Evolutionary conservation across 2,888 invertebrate species (phyloP), one percentile per base, ranked within the genome.

Genomic region (Ceraclea dissimilis): DNA sequence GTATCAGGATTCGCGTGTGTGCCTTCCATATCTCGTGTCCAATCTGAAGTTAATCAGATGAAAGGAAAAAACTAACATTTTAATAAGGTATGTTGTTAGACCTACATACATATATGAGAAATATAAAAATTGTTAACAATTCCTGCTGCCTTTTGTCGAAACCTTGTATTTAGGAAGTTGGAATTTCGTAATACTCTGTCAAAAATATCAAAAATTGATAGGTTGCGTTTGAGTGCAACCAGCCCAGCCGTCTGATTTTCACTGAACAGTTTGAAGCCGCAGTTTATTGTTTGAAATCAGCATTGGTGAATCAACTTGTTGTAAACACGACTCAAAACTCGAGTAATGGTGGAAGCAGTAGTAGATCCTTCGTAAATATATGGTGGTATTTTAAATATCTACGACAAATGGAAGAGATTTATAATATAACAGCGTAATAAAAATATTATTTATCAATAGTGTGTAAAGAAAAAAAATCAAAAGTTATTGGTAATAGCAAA

Each of bases 401-500:
- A 8, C 39, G 39, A 39, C 13, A 8, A 4, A 39, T 39, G 39
- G 16, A 39, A 4, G 13, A 39, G 39, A 39, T 39, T 39, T n/a
- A 5, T n/a, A 39, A 39, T n/a, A n/a, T n/a, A 39, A 39, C 16
- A 13, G 13, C 13, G 39, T 39, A 39, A 13, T 39, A 39, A 4
- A 4, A 39, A n/a, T 39, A 39, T 39, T 39, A 39, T 39, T 39
- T 13, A 39, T 26, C 39, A 16, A n/a, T 4, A 39, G 39, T 13
- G 13, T 39, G 13, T 8, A 19, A 19, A 16, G 18, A 46, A 20
- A 46, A 4, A 46, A 2, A 8, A 49, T 10, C n/a, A 26, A 19
- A 47, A 49, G 20, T 49, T 49, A 49, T 49, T 49, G 26, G 6
- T 49, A 26, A 49, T 22, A 26, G 49, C 49, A 49, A 21, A 21